Base-by-base conservation (phyloP, 2,797 vertebrate genomes). In the Crax fasciolata region DNA sequence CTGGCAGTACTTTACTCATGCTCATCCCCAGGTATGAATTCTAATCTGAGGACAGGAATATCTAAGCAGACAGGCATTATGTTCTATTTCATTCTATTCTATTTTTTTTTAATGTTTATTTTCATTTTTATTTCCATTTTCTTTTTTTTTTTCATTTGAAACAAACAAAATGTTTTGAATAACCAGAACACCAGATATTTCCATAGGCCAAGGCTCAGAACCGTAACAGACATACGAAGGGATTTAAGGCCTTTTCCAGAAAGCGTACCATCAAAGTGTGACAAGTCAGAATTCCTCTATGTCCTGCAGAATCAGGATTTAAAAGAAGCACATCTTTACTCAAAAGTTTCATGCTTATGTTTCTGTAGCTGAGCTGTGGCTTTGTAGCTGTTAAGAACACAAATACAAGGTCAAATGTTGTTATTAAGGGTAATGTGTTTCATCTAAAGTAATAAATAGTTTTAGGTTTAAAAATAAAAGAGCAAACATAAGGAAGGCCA, bases 251-350 rank as follows among this genome's bases (percentile, higher is more conserved):
- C 15, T 81, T 12, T 55, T 91, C 83, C 39, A 70, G 44, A 68
- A 72, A 27, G 4, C 24, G 9, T 17, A n/a, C 5, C 11, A n/a
- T 4, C 2, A 1, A 44, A 13, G 6, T 75, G 24, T 4, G 15
- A 6, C 24, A 91, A 85, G 9, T 3, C 39, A 9, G 5, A 11
- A 65, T 14, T 3, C 11, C 8, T 55, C n/a, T 59, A 8, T 4
- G 6, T 35, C 11, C 19, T 52, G 28, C 48, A 79, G 39, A 70
- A 66, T 70, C 21, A 20, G 13, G 13, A 66, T 48, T 58, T 27
- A 27, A 15, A 6, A 72, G 19, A 41, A 71, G 32, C 21, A 39
- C 4, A 30, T 49, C 39, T 52, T 35, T 16, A 28, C 14, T 20
- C 44, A 59, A 52, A 66, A 11, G 17, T 12, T 55, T 39, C 1